phyloP scores from a whole-genome alignment of 2,888 invertebrate genomes.

The Bombylius major region DNA sequence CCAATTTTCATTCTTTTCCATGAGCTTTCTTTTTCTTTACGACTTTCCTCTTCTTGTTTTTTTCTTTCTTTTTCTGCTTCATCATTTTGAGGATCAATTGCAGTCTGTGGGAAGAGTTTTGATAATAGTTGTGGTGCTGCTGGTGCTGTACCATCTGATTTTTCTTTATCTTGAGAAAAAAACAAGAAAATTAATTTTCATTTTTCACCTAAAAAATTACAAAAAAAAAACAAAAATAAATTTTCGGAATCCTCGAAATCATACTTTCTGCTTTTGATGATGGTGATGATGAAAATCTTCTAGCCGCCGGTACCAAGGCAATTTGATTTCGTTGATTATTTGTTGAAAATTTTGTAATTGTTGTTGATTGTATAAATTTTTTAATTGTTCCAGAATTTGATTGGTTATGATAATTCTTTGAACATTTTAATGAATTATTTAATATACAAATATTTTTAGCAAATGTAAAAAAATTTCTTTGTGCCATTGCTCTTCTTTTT shows the following conservation, averaged over 20 bases:
- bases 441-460: slow-evolving; percentile 6
- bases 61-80: slow-evolving; percentile 41
- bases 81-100: slow-evolving; percentile 34
- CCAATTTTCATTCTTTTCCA: slow-evolving; percentile 61
- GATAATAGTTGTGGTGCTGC: slow-evolving; percentile 37
- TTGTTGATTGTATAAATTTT: not conserved
- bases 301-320: not conserved
- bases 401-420: not conserved
- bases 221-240: not conserved
- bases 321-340: not conserved
- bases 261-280: slow-evolving; percentile 11
- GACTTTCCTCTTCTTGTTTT: slow-evolving; percentile 43
- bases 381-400: not conserved
- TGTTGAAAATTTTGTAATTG: not conserved
- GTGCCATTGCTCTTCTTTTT: slow-evolving; percentile 6
- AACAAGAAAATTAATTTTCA: not conserved
- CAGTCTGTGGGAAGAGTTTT: slow-evolving; percentile 44
- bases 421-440: slow-evolving; percentile 2
- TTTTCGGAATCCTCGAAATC: slow-evolving; percentile 2
- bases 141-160: not conserved
- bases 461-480: slow-evolving; percentile 9
- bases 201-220: not conserved
- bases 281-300: slow-evolving; percentile 2
- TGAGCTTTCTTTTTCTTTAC: slow-evolving; percentile 52
- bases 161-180: not conserved